phyloP scores from a whole-genome alignment of 2,797 vertebrate species.

The Accipiter fasciatus region DNA sequence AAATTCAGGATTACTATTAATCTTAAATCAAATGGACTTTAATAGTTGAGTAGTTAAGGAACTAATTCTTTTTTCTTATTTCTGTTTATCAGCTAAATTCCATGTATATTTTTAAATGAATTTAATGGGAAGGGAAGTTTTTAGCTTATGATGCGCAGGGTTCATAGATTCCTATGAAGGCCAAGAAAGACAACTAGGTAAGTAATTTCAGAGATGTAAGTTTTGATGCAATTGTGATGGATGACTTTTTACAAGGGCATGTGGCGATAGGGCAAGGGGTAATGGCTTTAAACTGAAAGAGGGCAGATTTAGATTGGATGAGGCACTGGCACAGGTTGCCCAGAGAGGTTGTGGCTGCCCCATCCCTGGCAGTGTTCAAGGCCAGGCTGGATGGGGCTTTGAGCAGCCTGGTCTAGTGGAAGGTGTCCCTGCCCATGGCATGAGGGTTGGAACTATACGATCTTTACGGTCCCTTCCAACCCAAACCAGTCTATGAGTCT shows the following conservation, averaged over 20 bases:
- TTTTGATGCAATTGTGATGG: not conserved
- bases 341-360: accelerated
- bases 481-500: too few species aligned
- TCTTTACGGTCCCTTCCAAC: too few species aligned
- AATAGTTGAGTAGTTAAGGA: not conserved
- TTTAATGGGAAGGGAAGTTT: not conserved
- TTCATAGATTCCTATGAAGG: not conserved
- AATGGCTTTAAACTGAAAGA: too few species aligned
- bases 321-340: too few species aligned
- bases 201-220: not conserved
- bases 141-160: not conserved
- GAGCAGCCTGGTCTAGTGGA: too few species aligned
- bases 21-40: not conserved
- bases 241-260: not conserved
- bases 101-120: not conserved
- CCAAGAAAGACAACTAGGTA: not conserved
- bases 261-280: too few species aligned
- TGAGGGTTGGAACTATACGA: accelerated
- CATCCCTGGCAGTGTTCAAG: too few species aligned
- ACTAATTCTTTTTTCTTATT: not conserved
- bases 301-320: too few species aligned
- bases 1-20: not conserved
- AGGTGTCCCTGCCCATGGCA: too few species aligned
- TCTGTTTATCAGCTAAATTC: not conserved
- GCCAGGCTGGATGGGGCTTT: too few species aligned